Evolutionary conservation across 2,888 invertebrate species (phyloP).

Genomic region (Argyresthia goedartella): DNA sequence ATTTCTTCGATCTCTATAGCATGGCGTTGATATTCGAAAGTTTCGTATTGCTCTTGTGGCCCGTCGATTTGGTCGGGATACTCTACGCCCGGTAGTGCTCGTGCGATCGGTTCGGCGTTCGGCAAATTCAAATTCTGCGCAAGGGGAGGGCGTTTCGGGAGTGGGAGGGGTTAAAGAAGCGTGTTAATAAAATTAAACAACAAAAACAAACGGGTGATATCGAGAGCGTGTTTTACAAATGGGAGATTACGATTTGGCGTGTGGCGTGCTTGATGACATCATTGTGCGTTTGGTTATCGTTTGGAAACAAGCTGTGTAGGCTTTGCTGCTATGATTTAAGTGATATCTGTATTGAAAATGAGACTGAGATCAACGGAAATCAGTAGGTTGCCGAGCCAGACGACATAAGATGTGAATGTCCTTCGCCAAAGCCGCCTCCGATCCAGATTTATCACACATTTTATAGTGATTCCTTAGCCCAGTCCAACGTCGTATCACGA

Average conservation of each 20-base stretch:
- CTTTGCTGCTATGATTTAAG: no score
- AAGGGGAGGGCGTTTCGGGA: conserved; percentile 44
- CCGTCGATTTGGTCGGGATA: no score
- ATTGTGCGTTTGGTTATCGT: no score
- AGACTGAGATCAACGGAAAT: no score
- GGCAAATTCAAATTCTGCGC: conserved; percentile 65
- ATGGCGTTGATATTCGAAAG: conserved; percentile 37
- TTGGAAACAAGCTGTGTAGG: neutral
- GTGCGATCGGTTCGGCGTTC: conserved; percentile 40
- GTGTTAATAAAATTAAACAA: conserved; percentile 68
- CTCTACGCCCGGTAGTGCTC: conserved; percentile 32
- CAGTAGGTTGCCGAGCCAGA: no score
- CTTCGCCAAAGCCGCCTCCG: no score
- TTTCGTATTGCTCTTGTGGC: conserved; percentile 27
- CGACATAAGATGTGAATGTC: no score
- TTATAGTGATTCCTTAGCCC: no score
- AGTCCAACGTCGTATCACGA: no score
- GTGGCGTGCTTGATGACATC: conserved; percentile 42
- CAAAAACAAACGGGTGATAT: conserved; percentile 39
- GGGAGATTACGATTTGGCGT: neutral
- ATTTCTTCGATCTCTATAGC: no score
- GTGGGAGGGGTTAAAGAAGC: conserved; percentile 67
- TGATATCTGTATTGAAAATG: no score
- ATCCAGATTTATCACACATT: no score
- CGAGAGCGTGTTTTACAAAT: conserved; percentile 35